These are phyloP conservation scores for Callocephalon fimbriatum DNA, from an alignment of 2,113 vertebrate genomes.

Conservation along the genomic window DNA sequence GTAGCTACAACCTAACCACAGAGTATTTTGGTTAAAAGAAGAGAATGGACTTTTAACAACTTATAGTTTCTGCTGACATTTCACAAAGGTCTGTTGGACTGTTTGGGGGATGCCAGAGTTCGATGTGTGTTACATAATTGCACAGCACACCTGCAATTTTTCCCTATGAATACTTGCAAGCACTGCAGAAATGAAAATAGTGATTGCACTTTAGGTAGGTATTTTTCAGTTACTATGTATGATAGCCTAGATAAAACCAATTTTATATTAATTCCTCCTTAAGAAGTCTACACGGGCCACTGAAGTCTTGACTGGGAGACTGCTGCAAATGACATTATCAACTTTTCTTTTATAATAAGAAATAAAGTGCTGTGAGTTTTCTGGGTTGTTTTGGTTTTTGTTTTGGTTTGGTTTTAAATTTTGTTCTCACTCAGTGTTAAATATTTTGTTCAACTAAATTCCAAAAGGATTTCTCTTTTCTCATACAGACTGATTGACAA, in stretches of 20 bases:
- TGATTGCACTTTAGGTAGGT: not conserved
- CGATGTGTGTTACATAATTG: not conserved
- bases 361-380: fast-evolving
- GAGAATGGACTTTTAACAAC: not conserved
- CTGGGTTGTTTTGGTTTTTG: not conserved
- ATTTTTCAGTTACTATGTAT: not conserved
- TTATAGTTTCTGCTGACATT: not conserved
- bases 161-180: not conserved
- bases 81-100: not conserved
- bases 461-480: not conserved
- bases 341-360: not conserved
- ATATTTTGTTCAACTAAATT: not conserved
- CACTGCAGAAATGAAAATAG: not conserved
- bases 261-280: not conserved
- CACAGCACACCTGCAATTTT: not conserved
- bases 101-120: not conserved
- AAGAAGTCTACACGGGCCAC: not conserved
- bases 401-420: not conserved
- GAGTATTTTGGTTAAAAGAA: not conserved
- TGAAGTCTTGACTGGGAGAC: not conserved
- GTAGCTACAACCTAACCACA: not conserved
- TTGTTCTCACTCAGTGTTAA: not conserved
- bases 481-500: not conserved
- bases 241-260: not conserved
- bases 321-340: not conserved